These are phyloP conservation scores for Sebastes itinus DNA, from an alignment of 2,797 vertebrate genomes.

Conservation along the genomic window DNA sequence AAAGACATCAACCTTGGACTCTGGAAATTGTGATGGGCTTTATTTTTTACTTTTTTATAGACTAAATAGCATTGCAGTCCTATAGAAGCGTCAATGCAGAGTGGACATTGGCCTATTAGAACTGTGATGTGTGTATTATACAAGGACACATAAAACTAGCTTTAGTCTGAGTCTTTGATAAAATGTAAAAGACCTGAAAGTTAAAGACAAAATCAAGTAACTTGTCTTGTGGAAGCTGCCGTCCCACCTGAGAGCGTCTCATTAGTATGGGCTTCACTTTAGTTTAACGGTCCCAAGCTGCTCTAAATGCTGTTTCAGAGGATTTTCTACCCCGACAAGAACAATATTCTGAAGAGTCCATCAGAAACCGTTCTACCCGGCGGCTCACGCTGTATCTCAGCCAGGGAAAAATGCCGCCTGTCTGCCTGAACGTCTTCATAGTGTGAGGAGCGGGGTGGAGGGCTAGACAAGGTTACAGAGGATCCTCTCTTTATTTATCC, in stretches of 20 bases:
- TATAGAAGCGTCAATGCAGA: neutral
- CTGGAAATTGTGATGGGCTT: neutral
- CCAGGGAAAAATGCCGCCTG: neutral
- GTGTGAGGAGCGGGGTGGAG: slow-evolving; percentile 8
- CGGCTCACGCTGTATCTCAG: slow-evolving; percentile 5
- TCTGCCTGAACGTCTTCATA: slow-evolving; percentile 17
- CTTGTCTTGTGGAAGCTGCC: neutral
- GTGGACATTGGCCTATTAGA: neutral
- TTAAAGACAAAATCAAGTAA: neutral
- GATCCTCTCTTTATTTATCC: slow-evolving; percentile 58
- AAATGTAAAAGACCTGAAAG: neutral
- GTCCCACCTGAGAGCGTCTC: neutral
- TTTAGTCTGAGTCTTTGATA: neutral
- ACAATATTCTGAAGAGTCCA: slow-evolving; percentile 27
- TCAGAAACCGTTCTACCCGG: neutral
- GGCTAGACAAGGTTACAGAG: slow-evolving; percentile 42
- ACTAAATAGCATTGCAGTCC: neutral
- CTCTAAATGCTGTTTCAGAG: slow-evolving; percentile 10
- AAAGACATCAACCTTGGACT: neutral
- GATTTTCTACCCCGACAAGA: slow-evolving; percentile 31
- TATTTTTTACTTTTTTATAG: neutral
- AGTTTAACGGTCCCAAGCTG: neutral
- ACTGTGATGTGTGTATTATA: neutral
- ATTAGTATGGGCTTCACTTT: neutral
- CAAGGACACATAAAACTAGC: neutral